Percentiles rank a stretch among this genome's conserved stretches.
Conservation (phyloP, 2,888 invertebrate genomes). For the Ypsolopha sequella region DNA sequence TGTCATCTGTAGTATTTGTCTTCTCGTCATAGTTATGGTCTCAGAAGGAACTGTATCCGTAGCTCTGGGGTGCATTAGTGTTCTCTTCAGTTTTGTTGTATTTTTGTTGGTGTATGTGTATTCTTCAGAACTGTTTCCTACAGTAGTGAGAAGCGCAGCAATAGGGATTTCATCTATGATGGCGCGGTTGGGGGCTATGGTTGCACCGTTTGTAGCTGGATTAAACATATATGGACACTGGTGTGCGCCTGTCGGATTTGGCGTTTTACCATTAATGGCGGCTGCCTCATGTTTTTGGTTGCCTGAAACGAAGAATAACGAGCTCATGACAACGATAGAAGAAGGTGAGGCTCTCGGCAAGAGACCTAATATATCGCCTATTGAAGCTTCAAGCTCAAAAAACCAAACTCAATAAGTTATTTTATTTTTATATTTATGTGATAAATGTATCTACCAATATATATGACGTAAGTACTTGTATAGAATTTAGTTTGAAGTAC, state of each 20-base stretch:
- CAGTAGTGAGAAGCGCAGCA: slow-evolving; percentile 82
- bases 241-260: slow-evolving; percentile 55
- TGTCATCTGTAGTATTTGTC: background rate
- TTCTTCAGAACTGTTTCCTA: slow-evolving; percentile 83
- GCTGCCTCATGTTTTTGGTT: slow-evolving; percentile 69
- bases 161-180: slow-evolving; percentile 82
- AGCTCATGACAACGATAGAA: background rate
- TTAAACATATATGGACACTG: slow-evolving; percentile 33
- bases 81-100: slow-evolving; percentile 77
- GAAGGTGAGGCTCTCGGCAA: background rate
- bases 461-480: too few species aligned
- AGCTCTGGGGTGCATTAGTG: slow-evolving; percentile 73
- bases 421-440: too few species aligned
- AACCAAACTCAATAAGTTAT: too few species aligned
- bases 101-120: slow-evolving; percentile 83
- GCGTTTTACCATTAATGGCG: slow-evolving; percentile 66
- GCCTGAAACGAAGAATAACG: slow-evolving; percentile 75
- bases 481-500: too few species aligned
- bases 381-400: too few species aligned
- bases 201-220: slow-evolving; percentile 78
- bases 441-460: too few species aligned
- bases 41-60: slow-evolving; percentile 18
- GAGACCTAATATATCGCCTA: background rate
- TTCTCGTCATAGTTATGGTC: background rate
- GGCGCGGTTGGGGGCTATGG: slow-evolving; percentile 81